These are phyloP conservation scores for Epistrophella euchroma DNA, from an alignment of 2,888 invertebrate species.

Conservation along the genomic window DNA sequence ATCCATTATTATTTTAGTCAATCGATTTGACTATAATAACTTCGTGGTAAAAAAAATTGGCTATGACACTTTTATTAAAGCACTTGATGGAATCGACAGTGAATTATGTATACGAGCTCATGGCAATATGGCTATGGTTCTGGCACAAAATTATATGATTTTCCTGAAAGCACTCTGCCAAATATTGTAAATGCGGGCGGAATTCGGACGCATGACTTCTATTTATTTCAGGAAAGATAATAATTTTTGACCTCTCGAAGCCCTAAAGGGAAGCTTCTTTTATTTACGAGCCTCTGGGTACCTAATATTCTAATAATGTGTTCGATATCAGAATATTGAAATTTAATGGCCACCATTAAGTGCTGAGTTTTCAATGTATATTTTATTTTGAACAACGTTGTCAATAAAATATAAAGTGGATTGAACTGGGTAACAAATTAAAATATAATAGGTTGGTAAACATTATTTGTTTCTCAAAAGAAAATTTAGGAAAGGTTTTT, in stretches of 20 bases:
- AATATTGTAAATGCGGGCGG: neutral
- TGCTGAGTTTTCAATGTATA: conserved; percentile 29
- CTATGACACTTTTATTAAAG: conserved; percentile 65
- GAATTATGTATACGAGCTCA: conserved; percentile 25
- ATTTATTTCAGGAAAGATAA: conserved; percentile 42
- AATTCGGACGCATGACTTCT: conserved; percentile 15
- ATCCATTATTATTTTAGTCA: conserved; percentile 64
- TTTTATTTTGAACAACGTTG: conserved; percentile 11
- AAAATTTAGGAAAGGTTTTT: neutral
- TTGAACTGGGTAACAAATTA: neutral
- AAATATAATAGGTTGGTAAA: neutral
- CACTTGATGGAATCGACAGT: conserved; percentile 66
- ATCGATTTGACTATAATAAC: conserved; percentile 54
- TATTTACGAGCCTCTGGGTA: conserved; percentile 24
- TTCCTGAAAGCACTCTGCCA: conserved; percentile 50
- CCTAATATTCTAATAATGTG: conserved; percentile 39
- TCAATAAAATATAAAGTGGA: conserved; percentile 22
- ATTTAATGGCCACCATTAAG: conserved; percentile 43
- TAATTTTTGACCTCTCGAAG: conserved; percentile 33
- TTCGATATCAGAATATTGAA: conserved; percentile 44
- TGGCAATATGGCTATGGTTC: conserved; percentile 7
- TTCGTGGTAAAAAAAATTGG: conserved; percentile 44
- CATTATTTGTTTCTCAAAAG: no score
- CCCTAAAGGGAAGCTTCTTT: conserved; percentile 1
- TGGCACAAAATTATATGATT: conserved; percentile 63